Evolutionary conservation across 2,797 vertebrate genomes (phyloP).

Genomic region (Cyprinella venusta): DNA sequence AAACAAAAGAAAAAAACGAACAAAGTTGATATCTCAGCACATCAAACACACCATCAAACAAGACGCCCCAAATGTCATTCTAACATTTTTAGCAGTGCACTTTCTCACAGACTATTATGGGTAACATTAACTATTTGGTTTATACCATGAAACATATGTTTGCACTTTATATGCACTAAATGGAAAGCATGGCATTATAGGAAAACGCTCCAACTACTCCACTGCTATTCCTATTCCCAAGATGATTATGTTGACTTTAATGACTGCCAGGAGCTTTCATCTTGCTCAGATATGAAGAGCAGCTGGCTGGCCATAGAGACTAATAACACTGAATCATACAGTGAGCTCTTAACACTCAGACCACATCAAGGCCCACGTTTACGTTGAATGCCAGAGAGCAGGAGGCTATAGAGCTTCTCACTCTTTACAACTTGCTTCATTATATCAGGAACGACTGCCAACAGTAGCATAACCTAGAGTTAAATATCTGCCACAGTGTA

Average conservation of each 20-base stretch:
- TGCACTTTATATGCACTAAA: conserved; percentile 28
- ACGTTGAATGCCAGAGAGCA: conserved; percentile 19
- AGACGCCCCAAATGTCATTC: neutral
- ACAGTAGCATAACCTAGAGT: conserved; percentile 41
- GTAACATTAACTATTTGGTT: conserved; percentile 37
- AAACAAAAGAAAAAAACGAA: conserved; percentile 38
- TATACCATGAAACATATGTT: conserved; percentile 46
- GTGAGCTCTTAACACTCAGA: conserved; percentile 60
- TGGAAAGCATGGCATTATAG: conserved; percentile 42
- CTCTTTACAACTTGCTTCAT: conserved; percentile 53
- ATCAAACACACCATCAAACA: conserved; percentile 7
- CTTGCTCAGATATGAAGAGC: conserved; percentile 73
- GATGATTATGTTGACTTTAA: conserved; percentile 74
- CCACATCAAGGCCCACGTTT: conserved; percentile 64
- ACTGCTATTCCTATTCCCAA: conserved; percentile 67
- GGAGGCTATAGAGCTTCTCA: conserved; percentile 17
- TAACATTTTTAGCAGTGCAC: neutral
- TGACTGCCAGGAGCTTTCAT: conserved; percentile 68
- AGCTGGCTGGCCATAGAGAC: conserved; percentile 72
- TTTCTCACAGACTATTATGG: conserved; percentile 34
- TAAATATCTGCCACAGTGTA: conserved; percentile 40
- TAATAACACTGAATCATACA: conserved; percentile 59
- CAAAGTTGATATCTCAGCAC: neutral
- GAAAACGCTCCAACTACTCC: conserved; percentile 47
- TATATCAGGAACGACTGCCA: conserved; percentile 41